These are phyloP conservation scores for Empidonax alnorum DNA, from an alignment of 2,113 vertebrate genomes.

Conservation along the genomic window DNA sequence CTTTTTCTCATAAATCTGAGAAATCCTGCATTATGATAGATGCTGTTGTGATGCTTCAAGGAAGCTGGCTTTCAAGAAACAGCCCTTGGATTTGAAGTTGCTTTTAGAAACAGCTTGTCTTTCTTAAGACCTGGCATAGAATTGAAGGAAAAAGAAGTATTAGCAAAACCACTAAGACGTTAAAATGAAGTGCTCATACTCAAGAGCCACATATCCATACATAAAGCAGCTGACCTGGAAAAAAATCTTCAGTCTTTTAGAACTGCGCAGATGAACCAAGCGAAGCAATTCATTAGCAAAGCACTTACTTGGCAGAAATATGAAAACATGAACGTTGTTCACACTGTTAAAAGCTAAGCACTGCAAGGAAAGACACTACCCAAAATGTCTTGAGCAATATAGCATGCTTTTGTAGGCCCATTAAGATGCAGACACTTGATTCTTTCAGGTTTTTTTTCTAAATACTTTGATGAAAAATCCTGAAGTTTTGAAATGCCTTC, in stretches of 20 bases:
- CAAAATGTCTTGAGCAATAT: neutral
- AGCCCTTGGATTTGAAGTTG: neutral
- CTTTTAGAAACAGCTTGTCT: neutral
- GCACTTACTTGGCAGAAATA: neutral
- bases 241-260: neutral
- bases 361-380: neutral
- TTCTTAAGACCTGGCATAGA: neutral
- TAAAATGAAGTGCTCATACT: neutral
- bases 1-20: neutral
- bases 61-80: neutral
- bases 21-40: neutral
- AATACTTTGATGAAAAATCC: neutral
- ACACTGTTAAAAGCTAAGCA: neutral
- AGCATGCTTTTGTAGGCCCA: neutral
- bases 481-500: neutral
- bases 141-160: neutral
- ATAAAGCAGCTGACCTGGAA: constrained; percentile 63
- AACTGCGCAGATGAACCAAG: neutral
- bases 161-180: neutral
- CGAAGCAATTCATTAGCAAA: constrained; percentile 5
- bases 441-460: neutral
- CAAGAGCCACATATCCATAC: neutral
- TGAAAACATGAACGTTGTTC: neutral
- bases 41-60: neutral
- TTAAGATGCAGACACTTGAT: neutral